Evolutionary conservation across 2,888 invertebrate genomes (phyloP).

Genomic region (Slavum lentiscoides): DNA sequence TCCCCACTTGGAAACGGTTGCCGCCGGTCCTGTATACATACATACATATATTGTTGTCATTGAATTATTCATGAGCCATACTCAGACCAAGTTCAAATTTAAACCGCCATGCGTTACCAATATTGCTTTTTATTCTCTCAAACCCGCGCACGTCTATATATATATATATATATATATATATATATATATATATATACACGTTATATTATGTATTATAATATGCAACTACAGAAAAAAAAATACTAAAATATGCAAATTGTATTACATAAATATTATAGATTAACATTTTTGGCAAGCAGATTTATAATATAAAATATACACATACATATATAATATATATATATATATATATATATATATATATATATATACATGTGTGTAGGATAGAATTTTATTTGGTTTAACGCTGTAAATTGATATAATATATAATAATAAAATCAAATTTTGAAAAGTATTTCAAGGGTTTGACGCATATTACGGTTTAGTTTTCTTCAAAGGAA

Average conservation of each 20-base stretch:
- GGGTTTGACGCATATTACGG: neutral
- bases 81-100: constrained; percentile 52
- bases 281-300: constrained; percentile 1
- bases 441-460: constrained; percentile 10
- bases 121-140: constrained; percentile 44
- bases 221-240: constrained; percentile 24
- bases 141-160: constrained; percentile 5
- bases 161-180: constrained; percentile 9
- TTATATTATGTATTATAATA: neutral
- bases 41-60: constrained; percentile 45
- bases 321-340: neutral
- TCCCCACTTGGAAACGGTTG: constrained; percentile 46
- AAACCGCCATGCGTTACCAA: constrained; percentile 49
- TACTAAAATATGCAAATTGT: constrained; percentile 36
- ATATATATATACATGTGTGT: neutral
- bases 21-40: constrained; percentile 18
- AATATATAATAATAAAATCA: neutral
- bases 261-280: constrained; percentile 28
- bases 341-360: too few relatives aligned
- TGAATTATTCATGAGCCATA: constrained; percentile 52
- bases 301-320: neutral
- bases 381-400: constrained; percentile 12
- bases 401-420: neutral
- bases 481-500: constrained; percentile 15
- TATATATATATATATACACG: neutral